Evolutionary conservation across 1,140 invertebrate genomes (phyloP), one percentile per base, ranked within the genome.

Genomic region (Achroia grisella): DNA sequence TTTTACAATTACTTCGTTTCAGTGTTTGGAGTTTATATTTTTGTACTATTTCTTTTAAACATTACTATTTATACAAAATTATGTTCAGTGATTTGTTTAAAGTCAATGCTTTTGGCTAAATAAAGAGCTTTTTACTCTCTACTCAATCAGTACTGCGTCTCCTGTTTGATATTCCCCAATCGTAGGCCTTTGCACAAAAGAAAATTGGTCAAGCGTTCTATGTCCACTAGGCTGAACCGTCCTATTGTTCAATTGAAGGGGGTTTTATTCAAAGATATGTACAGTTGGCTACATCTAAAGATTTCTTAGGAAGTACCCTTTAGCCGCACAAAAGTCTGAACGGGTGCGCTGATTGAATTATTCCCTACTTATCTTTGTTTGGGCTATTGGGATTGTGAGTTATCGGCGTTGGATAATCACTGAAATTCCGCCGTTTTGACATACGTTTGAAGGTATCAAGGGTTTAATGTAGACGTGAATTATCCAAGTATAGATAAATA

Each of bases 141-240:
- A 37, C 14, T 23, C 49, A 71, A 76, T 79, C 70, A 75, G 57
- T 50, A 62, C 52, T 40, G 57, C 59, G 59, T 56, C 48, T 23
- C 61, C 66, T 63, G 62, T 71, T 79, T 74, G 70, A 75, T 72
- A 75, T 78, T 78, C 69, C 44, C 57, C 56, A 67, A 70, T 77
- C 71, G 74, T 71, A 75, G 69, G 55, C 63, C 66, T 72, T 71
- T 55, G 55, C 56, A 83, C 76, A 83, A 83, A 83, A 78, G 77
- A 71, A 77, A 83, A 79, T 78, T 81, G 77, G 77, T 81, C 68
- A 81, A 78, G 71, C 79, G 75, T 80, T 76, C 75, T 65, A 73
- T 72, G 76, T 69, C 71, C 71, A 78, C 62, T 74, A 81, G 61
- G 62, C 58, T 74, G 72, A 66, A 62, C 55, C 62, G 55, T 57